These are phyloP conservation scores for cat (Felis catus) DNA, from an alignment of 2,113 vertebrate species.

Conservation along the genomic window DNA sequence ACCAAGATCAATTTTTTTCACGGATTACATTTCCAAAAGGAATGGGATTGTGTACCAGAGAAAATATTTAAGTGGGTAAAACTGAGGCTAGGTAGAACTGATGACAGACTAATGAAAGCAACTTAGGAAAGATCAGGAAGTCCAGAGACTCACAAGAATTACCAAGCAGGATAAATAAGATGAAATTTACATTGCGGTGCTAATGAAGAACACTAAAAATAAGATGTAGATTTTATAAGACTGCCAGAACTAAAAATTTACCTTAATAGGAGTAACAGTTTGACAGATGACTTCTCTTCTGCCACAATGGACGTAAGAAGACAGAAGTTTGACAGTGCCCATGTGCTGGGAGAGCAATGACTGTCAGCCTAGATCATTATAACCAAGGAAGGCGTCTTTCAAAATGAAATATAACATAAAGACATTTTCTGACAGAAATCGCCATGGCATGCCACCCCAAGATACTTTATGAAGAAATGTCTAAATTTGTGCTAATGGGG, in stretches of 20 bases:
- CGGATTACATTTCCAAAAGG: not conserved
- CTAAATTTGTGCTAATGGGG: not conserved
- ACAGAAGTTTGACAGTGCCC: constrained; percentile 17
- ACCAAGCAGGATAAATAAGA: not conserved
- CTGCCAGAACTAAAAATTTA: not conserved
- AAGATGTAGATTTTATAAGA: not conserved
- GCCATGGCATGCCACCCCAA: not conserved
- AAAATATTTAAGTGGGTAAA: not conserved
- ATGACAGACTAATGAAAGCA: not conserved
- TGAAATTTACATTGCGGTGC: not conserved
- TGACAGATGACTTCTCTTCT: constrained; percentile 15
- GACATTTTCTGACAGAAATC: not conserved
- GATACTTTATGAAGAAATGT: not conserved
- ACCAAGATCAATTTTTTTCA: not conserved
- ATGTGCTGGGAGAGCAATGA: not conserved
- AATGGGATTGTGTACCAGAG: not conserved
- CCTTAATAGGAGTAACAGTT: not conserved
- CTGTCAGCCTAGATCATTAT: not conserved
- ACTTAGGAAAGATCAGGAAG: not conserved
- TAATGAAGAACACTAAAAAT: not conserved
- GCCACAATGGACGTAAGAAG: not conserved
- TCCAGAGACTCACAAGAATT: not conserved
- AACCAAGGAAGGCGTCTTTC: not conserved
- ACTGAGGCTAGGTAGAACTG: not conserved
- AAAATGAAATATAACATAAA: not conserved